phyloP scores from a whole-genome alignment of 2,113 vertebrate species.

The Anarhynchus alexandrinus region DNA sequence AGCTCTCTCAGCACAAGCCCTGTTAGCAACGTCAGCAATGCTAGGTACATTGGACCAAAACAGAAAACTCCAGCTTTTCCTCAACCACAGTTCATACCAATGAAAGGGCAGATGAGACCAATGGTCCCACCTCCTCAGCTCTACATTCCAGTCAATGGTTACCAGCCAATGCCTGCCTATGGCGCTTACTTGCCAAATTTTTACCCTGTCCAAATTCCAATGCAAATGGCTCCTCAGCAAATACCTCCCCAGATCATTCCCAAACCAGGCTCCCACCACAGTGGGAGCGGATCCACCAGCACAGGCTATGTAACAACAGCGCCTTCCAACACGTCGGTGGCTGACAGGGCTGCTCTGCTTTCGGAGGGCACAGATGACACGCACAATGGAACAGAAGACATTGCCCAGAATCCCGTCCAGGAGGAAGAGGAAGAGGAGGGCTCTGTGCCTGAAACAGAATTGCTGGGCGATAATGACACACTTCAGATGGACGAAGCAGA shows the following conservation, averaged over 20 bases:
- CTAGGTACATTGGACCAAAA: conserved; percentile 89
- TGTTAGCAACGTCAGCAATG: conserved; percentile 89
- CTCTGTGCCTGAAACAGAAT: conserved; percentile 89
- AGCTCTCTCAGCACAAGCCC: conserved; percentile 97
- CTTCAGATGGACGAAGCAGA: conserved; percentile 80
- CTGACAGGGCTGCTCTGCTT: conserved; percentile 84
- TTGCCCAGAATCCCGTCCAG: conserved; percentile 76
- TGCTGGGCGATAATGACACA: conserved; percentile 86
- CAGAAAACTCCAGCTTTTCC: conserved; percentile 86
- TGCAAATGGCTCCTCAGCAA: conserved; percentile 91
- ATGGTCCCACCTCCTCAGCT: conserved; percentile 90
- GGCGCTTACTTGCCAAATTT: conserved; percentile 95
- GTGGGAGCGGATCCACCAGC: conserved; percentile 94
- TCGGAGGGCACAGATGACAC: conserved; percentile 76
- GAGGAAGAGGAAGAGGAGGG: conserved; percentile 79
- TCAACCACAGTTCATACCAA: conserved; percentile 88
- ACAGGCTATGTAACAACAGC: conserved; percentile 94
- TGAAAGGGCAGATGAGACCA: conserved; percentile 90
- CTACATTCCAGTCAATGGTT: conserved; percentile 96
- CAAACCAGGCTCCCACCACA: conserved; percentile 93
- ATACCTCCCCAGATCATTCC: conserved; percentile 83
- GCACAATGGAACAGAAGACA: conserved; percentile 70
- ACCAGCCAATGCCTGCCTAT: conserved; percentile 90
- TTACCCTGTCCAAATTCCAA: conserved; percentile 93
- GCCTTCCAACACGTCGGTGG: conserved; percentile 84